A percentile compares a stretch with the other conserved stretches of the same genome.
Evolutionary conservation across 1,140 invertebrate genomes (phyloP).

Genomic region (Carposina sasakii): DNA sequence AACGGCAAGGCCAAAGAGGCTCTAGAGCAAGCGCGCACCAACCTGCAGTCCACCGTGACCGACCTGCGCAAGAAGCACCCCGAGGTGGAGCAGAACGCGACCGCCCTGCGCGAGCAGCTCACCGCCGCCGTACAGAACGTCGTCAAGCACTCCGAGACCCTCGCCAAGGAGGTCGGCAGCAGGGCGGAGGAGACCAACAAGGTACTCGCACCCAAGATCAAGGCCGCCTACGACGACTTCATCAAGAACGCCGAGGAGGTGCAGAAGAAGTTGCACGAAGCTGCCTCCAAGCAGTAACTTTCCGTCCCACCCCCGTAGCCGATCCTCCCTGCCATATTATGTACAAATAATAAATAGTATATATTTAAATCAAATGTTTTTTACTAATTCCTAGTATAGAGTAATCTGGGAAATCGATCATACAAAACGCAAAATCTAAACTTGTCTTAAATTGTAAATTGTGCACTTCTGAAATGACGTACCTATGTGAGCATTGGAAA

Average conservation of each 20-base stretch:
- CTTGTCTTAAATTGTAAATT: too few relatives aligned
- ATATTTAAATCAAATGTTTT: too few relatives aligned
- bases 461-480: too few relatives aligned
- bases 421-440: too few relatives aligned
- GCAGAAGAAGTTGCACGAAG: slow-evolving; percentile 60
- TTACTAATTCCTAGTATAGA: too few relatives aligned
- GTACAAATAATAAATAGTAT: slow-evolving; percentile 6
- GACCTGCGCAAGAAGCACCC: slow-evolving; percentile 54
- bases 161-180: slow-evolving; percentile 47
- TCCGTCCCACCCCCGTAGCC: not conserved
- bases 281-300: slow-evolving; percentile 50
- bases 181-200: slow-evolving; percentile 52
- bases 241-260: slow-evolving; percentile 49
- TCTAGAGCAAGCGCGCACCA: slow-evolving; percentile 34
- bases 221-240: slow-evolving; percentile 59
- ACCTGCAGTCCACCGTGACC: slow-evolving; percentile 38
- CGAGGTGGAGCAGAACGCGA: slow-evolving; percentile 52
- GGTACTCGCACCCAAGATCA: slow-evolving; percentile 57
- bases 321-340: not conserved
- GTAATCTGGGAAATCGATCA: too few relatives aligned
- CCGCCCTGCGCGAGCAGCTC: slow-evolving; percentile 38
- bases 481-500: too few relatives aligned
- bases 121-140: slow-evolving; percentile 43
- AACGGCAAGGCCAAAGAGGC: slow-evolving; percentile 59
- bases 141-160: slow-evolving; percentile 39